Percentiles rank a stretch among this genome's conserved stretches.
Evolutionary conservation across 2,797 vertebrate genomes (phyloP).

Genomic region (Tenualosa ilisha): DNA sequence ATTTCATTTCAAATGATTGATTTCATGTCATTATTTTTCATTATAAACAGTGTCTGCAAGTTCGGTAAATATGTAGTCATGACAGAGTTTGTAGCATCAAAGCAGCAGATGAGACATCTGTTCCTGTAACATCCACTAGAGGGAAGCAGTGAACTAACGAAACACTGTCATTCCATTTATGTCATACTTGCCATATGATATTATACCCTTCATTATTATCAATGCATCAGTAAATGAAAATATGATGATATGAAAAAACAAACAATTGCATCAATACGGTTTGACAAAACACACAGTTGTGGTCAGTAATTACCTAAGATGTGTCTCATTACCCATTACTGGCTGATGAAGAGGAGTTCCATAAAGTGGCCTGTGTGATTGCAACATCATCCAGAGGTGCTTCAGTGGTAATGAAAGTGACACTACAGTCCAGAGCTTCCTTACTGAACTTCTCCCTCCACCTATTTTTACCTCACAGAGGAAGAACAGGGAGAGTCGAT

Average conservation of each 20-base stretch:
- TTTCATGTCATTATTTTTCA: not conserved
- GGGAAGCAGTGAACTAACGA: not conserved
- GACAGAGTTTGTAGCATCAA: not conserved
- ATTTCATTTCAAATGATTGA: too few species aligned
- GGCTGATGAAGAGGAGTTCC: not conserved
- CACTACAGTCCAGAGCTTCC: constrained; percentile 51
- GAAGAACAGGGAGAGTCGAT: constrained; percentile 53
- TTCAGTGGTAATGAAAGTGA: constrained; percentile 46
- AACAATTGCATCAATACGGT: too few species aligned
- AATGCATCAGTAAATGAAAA: not conserved
- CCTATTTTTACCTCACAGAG: constrained; percentile 54
- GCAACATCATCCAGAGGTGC: not conserved
- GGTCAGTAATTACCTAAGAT: not conserved
- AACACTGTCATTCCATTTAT: not conserved
- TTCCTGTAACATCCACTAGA: not conserved
- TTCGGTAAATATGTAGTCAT: not conserved
- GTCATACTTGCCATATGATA: not conserved
- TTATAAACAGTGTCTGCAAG: not conserved
- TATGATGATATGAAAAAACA: not conserved
- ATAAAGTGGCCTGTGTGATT: not conserved
- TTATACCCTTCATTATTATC: not conserved
- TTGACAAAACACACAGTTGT: not conserved
- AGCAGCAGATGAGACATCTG: not conserved
- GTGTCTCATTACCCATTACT: not conserved
- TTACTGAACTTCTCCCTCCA: constrained; percentile 53